Evolutionary conservation across 1,140 invertebrate species (phyloP), one percentile per base, ranked within the genome.

Genomic region (Aphis gossypii): DNA sequence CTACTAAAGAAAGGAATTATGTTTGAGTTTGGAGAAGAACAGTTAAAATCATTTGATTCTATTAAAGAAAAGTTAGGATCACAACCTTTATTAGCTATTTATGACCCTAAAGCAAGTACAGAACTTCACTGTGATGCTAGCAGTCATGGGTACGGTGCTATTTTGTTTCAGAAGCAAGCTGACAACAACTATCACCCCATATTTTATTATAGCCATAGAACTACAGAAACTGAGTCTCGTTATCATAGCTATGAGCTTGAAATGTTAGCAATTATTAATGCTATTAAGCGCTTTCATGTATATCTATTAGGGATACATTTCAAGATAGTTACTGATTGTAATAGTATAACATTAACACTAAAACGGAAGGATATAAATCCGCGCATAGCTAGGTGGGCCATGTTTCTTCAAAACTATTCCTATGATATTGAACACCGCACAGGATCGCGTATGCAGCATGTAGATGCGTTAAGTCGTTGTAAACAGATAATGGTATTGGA

Each of bases 61-160:
- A 68, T 84, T 84, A 92, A 92, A 38, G 21, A 44, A n/a, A 48
- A 92, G 21, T 82, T 92, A 11, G n/a, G 91, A 44, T 11, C 44
- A 84, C 41, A 84, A 23, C 76, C 92, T 20, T 82, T 54, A 9
- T 54, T 93, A 38, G 23, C 68, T 25, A 84, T 93, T 48, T 86
- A 86, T 30, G 68, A 84, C 25, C 92, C 92, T 4, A 84, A 86
- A 20, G 48, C 82, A 3, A 25, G 20, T n/a, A 93, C 92, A 21
- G 92, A 93, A n/a, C 68, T 95, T 38, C 94, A 95, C 92, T 92
- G 56, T 30, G 76, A 91, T 23, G 90, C 90, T 30, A 56, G 48
- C 35, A 76, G 35, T 60, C 41, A 54, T 54, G 90, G 56, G 11
- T 44, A n/a, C 8, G 90, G 46, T 30, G 30, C 54, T 25, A 91